Base-by-base conservation (phyloP, 2,113 vertebrate genomes). In the Leptocoma aspasia region DNA sequence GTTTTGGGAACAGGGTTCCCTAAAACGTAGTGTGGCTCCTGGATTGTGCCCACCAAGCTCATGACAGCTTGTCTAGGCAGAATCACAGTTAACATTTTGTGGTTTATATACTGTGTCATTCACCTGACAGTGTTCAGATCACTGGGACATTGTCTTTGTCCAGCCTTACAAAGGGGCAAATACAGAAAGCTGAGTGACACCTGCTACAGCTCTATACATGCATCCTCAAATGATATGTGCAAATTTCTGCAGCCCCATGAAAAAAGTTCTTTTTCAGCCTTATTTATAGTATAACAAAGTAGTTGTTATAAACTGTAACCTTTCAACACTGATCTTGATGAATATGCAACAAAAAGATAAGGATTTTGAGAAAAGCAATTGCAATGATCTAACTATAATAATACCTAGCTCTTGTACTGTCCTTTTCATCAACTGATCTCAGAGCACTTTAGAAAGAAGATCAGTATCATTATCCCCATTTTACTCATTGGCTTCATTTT, bases 401-500 rank as follows among this genome's bases (percentile, higher is more conserved):
- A 82, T 97, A 96, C 92, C 95, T 94, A 87, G 57, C 91, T 95
- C 91, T 95, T 96, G 69, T 94, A 76, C 83, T 89, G 65, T 84
- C 77, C 92, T 95, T 97, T 97, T 97, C 96, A 97, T 95, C 95
- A 69, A 64, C 91, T 94, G 94, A 91, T 92, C 77, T 95, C 95
- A 95, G 89, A 91, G 92, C 69, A 85, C 94, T 96, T 96, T 94
- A 95, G 92, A 97, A 95, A 96, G 53, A 69, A 95, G 94, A 97
- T 96, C 96, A 61, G 96, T 97, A 89, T 97, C 95, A 97, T 91
- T 94, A 85, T 31, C 61, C 65, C 61, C 86, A 94, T 95, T 98
- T 96, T 97, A 96, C 68, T 97, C 97, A 97, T 94, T 97, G 97
- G 95, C 82, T 96, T 94, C 86, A 84, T 96, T 92, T 92, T 97